Evolutionary conservation across 2,797 vertebrate species (phyloP), one percentile per base, ranked within the genome.

Genomic region (Poeciliopsis infans): DNA sequence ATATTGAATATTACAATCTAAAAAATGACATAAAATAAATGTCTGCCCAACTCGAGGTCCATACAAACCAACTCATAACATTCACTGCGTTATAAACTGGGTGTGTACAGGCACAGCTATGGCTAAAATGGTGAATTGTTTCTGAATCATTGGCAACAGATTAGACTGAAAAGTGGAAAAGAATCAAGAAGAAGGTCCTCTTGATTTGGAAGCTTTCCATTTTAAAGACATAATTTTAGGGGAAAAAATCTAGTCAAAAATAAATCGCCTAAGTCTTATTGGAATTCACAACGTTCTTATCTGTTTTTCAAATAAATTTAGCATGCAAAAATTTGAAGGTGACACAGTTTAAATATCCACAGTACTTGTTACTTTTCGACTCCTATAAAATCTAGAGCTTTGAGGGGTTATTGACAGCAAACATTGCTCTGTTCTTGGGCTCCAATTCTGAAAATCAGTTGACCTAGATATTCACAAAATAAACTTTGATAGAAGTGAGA

Each of bases 141-240:
- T 76, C 43, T 77, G 72, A 80, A 84, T 81, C 83, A 55, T 66
- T 53, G 46, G 76, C 16, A 46, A 41, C 82, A 75, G 78, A 77
- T 69, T 8, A 20, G 33, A 36, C 45, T 43, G 41, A 68, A 41
- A 75, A 53, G 79, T 57, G 72, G 85, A 86, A 83, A 64, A 33
- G 31, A 81, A 83, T 85, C 39, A 73, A 79, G 53, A 71, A 71
- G 77, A 84, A 47, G 83, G 79, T 86, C 83, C 84, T 88, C 77
- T 41, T 41, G 23, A 4, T 46, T 46, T 46, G 15, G 12, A 64
- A 64, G 31, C 59, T 33, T 20, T 64, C 7, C 31, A 36, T 18
- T 66, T 64, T 39, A 39, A 23, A 66, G 1, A 66, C 16, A 36
- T 0, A 20, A 23, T 39, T 66, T 66, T 36, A 66, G 59, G 16